Percentiles rank a stretch among this genome's conserved stretches.
Conservation (phyloP, 2,888 invertebrate species). For the Fragum fragum region DNA sequence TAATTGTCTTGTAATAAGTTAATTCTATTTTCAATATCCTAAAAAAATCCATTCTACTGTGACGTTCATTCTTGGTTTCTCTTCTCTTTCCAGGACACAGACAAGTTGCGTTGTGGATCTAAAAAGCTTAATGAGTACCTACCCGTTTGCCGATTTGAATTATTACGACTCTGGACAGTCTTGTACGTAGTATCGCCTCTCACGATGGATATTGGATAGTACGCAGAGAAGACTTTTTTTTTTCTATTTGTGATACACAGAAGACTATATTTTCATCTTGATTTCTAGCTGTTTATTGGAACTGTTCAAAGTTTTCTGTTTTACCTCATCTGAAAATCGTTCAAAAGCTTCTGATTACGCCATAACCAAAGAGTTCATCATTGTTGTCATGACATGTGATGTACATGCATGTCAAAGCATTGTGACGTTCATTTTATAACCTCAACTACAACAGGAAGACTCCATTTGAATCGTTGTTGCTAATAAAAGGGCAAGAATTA, state of each 20-base stretch:
- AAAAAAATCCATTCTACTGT: too few species aligned
- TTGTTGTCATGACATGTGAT: too few species aligned
- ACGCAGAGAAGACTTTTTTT: background rate
- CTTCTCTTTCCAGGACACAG: constrained; percentile 21
- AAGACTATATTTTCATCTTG: background rate
- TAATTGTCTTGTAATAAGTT: too few species aligned
- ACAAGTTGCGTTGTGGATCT: background rate
- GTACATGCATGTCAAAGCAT: too few species aligned
- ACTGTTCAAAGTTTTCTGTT: background rate
- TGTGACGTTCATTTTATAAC: too few species aligned
- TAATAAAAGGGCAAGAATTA: too few species aligned
- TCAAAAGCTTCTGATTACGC: too few species aligned
- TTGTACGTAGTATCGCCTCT: constrained; percentile 5
- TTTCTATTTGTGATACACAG: background rate
- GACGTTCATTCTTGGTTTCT: too few species aligned
- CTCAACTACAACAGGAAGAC: too few species aligned
- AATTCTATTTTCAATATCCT: too few species aligned
- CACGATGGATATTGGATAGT: constrained; percentile 60
- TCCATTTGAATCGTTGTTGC: too few species aligned
- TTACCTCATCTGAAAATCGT: background rate
- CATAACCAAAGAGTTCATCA: too few species aligned
- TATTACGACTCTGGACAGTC: constrained; percentile 41
- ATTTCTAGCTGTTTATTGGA: background rate
- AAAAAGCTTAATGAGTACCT: constrained; percentile 33
- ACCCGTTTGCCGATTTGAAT: constrained; percentile 43